Evolutionary conservation across 2,113 vertebrate genomes (phyloP).

Genomic region (Zosterops pallidus): DNA sequence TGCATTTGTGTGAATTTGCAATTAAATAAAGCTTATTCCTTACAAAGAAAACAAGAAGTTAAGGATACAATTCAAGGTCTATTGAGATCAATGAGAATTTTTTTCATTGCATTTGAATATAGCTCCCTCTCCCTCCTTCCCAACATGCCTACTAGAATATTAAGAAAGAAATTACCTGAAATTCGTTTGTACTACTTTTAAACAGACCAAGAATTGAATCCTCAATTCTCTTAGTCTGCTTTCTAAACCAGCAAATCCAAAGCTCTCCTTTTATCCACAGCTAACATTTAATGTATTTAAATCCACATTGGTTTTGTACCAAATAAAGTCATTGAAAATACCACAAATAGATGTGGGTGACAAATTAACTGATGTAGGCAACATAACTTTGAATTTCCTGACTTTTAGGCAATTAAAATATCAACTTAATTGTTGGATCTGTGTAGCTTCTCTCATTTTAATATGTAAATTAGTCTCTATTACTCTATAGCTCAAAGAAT

Average conservation of each 20-base stretch:
- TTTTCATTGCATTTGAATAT: background rate
- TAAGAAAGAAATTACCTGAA: slow-evolving; percentile 12
- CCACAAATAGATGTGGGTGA: slow-evolving; percentile 19
- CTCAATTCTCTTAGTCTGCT: background rate
- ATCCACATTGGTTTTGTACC: background rate
- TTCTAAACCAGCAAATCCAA: background rate
- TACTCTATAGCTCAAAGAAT: slow-evolving; percentile 62
- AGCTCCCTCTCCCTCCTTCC: background rate
- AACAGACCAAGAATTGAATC: background rate
- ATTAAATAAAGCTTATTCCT: slow-evolving; percentile 56
- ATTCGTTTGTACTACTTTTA: background rate
- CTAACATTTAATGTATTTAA: background rate
- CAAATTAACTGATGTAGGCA: slow-evolving; percentile 33
- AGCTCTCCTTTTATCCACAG: background rate
- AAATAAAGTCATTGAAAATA: slow-evolving; percentile 33
- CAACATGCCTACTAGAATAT: background rate
- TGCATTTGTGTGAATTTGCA: slow-evolving; percentile 39
- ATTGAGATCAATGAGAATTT: slow-evolving; percentile 5
- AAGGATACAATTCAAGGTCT: slow-evolving; percentile 37
- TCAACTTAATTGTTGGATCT: slow-evolving; percentile 67
- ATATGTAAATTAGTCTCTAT: slow-evolving; percentile 69
- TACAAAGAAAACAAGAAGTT: slow-evolving; percentile 58
- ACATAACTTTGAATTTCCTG: slow-evolving; percentile 52
- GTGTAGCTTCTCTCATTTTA: slow-evolving; percentile 58
- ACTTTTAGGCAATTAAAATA: slow-evolving; percentile 69